A percentile compares a stretch with the other conserved stretches of the same genome.
These are phyloP conservation scores for Leptestheria dahalacensis DNA, from an alignment of 1,140 invertebrate genomes.

Conservation along the genomic window DNA sequence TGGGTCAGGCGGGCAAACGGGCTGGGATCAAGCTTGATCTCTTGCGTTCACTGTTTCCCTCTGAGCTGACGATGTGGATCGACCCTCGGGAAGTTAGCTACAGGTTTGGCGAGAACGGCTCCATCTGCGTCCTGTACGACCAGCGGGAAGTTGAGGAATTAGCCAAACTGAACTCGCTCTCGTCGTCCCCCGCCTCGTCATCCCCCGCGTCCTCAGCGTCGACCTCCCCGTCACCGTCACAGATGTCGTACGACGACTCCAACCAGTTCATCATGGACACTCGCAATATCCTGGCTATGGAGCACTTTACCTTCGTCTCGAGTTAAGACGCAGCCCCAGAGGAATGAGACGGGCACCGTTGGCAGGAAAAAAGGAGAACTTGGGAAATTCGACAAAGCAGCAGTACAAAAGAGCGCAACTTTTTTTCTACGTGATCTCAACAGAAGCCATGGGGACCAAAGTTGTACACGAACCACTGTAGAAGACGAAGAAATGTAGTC, in stretches of 20 bases:
- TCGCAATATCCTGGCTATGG: constrained; percentile 20
- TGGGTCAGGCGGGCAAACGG: constrained; percentile 38
- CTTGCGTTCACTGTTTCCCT: constrained; percentile 39
- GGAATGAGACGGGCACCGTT: too few relatives aligned
- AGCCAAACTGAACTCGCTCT: not conserved
- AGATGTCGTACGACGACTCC: constrained; percentile 1
- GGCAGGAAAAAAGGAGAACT: too few relatives aligned
- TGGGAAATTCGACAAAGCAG: too few relatives aligned
- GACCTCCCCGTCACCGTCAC: constrained; percentile 7
- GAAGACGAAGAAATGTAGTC: too few relatives aligned
- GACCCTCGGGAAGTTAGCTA: constrained; percentile 49
- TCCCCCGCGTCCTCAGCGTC: constrained; percentile 3
- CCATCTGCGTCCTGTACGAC: constrained; percentile 45
- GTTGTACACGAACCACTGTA: too few relatives aligned
- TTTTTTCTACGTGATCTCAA: too few relatives aligned
- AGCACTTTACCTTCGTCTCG: constrained; percentile 23
- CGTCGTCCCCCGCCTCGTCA: not conserved
- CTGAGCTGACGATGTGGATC: constrained; percentile 51
- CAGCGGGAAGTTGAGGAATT: constrained; percentile 10
- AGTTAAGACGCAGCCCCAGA: constrained; percentile 24
- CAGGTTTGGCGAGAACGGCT: constrained; percentile 52
- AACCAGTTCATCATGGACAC: constrained; percentile 21
- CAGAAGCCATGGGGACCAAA: too few relatives aligned
- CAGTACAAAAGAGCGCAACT: too few relatives aligned
- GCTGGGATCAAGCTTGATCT: constrained; percentile 35